Conservation (phyloP, 2,888 invertebrate species). For the Mimumesa dahlbomi region DNA sequence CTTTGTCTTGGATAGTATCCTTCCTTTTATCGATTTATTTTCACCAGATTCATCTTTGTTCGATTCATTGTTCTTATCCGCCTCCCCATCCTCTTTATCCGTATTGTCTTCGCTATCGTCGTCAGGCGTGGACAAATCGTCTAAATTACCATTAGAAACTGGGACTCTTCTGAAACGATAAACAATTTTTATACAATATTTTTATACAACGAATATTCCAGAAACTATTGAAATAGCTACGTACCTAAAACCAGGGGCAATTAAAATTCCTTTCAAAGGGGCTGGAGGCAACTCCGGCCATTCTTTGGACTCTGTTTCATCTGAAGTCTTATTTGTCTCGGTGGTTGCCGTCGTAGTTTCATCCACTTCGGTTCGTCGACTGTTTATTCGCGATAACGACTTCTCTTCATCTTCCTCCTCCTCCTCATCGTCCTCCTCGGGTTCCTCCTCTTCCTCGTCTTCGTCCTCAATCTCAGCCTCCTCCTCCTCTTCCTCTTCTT, state of each 20-base stretch:
- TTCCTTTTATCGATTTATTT: slow-evolving; percentile 28
- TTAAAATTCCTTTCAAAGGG: slow-evolving; percentile 83
- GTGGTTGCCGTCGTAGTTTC: slow-evolving; percentile 11
- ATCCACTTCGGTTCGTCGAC: slow-evolving; percentile 31
- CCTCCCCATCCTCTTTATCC: slow-evolving; percentile 53
- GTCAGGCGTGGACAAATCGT: slow-evolving; percentile 59
- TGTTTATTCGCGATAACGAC: slow-evolving; percentile 23
- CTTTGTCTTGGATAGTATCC: slow-evolving; percentile 26
- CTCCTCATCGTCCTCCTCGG: slow-evolving; percentile 47
- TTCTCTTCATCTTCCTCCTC: slow-evolving; percentile 55
- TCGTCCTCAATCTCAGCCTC: slow-evolving; percentile 65
- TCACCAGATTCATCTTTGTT: slow-evolving; percentile 38
- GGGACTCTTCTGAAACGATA: slow-evolving; percentile 73
- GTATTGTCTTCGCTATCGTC: slow-evolving; percentile 55
- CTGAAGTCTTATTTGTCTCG: slow-evolving; percentile 34
- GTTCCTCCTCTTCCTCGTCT: slow-evolving; percentile 51
- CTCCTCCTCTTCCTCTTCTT: slow-evolving; percentile 64
- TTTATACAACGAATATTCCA: too few species aligned
- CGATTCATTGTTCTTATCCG: slow-evolving; percentile 53
- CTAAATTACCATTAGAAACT: slow-evolving; percentile 71
- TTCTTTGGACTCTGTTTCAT: slow-evolving; percentile 49
- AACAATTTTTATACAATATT: too few species aligned
- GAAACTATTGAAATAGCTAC: not conserved
- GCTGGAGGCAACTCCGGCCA: slow-evolving; percentile 77
- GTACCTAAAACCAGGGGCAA: slow-evolving; percentile 82